These are phyloP conservation scores for Actinernus sp. DNA, from an alignment of 92 coral and sea anemone genomes.

Conservation along the genomic window DNA sequence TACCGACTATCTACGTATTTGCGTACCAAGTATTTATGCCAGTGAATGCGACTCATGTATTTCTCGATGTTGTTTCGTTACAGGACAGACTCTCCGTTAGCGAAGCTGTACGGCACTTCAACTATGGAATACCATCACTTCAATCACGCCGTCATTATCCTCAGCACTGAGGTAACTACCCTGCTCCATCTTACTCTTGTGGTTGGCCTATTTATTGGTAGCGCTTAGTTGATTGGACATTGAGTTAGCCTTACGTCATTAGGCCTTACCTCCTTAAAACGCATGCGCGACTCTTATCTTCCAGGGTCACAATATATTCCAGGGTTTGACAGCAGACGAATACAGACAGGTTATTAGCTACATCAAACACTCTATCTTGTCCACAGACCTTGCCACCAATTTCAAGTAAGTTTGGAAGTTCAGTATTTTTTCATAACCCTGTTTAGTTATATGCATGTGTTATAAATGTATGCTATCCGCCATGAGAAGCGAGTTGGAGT, in stretches of 20 bases:
- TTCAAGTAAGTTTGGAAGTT: slow-evolving; percentile 75
- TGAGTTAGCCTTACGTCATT: no score
- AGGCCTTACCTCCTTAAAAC: no score
- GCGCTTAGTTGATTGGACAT: no score
- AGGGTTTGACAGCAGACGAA: slow-evolving; percentile 91
- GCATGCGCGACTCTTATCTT: no score
- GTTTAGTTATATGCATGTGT: neutral
- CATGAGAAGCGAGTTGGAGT: no score
- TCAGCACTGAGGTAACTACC: slow-evolving; percentile 94
- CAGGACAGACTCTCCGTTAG: slow-evolving; percentile 97
- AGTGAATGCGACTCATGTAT: neutral
- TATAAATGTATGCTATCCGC: neutral
- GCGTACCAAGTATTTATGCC: no score
- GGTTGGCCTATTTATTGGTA: no score
- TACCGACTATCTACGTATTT: no score
- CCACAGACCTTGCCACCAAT: slow-evolving; percentile 96
- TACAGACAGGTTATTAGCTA: slow-evolving; percentile 96
- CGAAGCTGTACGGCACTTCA: slow-evolving; percentile 96
- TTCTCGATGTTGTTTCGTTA: neutral
- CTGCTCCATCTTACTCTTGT: no score
- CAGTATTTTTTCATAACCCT: neutral
- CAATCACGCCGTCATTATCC: slow-evolving; percentile 96
- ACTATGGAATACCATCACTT: slow-evolving; percentile 98
- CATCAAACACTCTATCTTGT: slow-evolving; percentile 94
- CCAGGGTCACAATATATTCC: slow-evolving; percentile 98